phyloP scores from a whole-genome alignment of 2,113 vertebrate species.

The Peromyscus leucopus region DNA sequence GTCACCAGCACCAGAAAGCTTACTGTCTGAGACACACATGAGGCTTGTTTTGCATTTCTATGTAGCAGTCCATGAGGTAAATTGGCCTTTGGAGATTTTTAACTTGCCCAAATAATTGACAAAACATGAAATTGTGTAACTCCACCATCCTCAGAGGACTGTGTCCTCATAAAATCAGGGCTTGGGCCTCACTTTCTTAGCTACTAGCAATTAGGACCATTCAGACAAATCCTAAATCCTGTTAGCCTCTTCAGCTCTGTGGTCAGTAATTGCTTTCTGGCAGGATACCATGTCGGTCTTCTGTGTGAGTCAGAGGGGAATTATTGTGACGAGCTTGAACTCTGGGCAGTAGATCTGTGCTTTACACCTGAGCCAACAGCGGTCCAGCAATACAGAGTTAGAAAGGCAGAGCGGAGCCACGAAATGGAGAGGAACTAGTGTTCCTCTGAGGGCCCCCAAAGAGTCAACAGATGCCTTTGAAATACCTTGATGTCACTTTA shows the following conservation, averaged over 20 bases:
- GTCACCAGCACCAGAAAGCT: not conserved
- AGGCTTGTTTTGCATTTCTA: constrained; percentile 43
- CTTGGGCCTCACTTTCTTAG: not conserved
- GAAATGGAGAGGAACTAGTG: not conserved
- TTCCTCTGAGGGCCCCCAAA: not conserved
- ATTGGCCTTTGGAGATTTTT: constrained; percentile 8
- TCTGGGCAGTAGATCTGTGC: not conserved
- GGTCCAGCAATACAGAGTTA: not conserved
- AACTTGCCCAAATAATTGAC: constrained; percentile 18
- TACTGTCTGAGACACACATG: not conserved
- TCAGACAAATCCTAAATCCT: constrained; percentile 11
- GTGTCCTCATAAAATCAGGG: not conserved
- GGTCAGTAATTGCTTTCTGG: not conserved
- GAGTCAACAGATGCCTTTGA: not conserved
- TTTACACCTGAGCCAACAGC: not conserved
- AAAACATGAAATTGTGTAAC: constrained; percentile 25
- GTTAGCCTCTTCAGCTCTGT: not conserved
- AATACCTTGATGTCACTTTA: not conserved
- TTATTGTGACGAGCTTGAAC: not conserved
- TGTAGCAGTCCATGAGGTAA: not conserved
- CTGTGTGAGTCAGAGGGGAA: not conserved
- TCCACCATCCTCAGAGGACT: not conserved
- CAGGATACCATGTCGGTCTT: not conserved
- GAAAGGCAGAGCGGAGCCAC: not conserved
- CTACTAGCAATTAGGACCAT: not conserved